Percentiles rank a stretch among this genome's conserved stretches.
Evolutionary conservation across 2,888 invertebrate species (phyloP).

Genomic region (Zhuqinia jingwanae): DNA sequence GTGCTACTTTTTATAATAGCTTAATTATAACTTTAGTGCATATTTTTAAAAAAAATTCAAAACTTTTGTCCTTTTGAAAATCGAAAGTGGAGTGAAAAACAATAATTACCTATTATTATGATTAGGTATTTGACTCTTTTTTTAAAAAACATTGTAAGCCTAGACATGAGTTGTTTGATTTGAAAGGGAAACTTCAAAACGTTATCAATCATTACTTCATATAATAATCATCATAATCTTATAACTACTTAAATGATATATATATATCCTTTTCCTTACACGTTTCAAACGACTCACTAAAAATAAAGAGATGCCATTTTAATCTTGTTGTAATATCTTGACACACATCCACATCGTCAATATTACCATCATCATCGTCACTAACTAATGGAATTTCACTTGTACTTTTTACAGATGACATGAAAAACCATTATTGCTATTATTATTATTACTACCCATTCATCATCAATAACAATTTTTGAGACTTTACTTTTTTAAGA

Average conservation of each 20-base stretch:
- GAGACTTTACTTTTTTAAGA: slow-evolving; percentile 7
- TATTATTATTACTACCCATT: neutral
- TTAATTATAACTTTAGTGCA: too few species aligned
- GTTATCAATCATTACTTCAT: slow-evolving; percentile 35
- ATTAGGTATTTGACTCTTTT: too few species aligned
- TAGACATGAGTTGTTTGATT: neutral
- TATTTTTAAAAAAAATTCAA: too few species aligned
- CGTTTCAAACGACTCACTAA: neutral
- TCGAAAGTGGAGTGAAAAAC: too few species aligned
- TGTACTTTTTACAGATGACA: slow-evolving; percentile 19
- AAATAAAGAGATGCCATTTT: slow-evolving; percentile 25
- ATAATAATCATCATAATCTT: neutral
- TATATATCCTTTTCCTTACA: neutral
- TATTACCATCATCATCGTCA: neutral
- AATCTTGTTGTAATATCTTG: slow-evolving; percentile 41
- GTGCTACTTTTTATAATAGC: too few species aligned
- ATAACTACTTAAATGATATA: too few species aligned
- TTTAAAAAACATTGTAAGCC: too few species aligned
- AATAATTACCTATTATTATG: too few species aligned
- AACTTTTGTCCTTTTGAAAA: too few species aligned
- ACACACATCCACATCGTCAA: slow-evolving; percentile 33
- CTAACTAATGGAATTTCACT: slow-evolving; percentile 28
- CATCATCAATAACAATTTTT: slow-evolving; percentile 30
- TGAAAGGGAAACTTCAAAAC: slow-evolving; percentile 27
- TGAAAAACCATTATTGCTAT: too few species aligned